Conservation (phyloP, 2,888 invertebrate species). For the Macroteleia sp. region DNA sequence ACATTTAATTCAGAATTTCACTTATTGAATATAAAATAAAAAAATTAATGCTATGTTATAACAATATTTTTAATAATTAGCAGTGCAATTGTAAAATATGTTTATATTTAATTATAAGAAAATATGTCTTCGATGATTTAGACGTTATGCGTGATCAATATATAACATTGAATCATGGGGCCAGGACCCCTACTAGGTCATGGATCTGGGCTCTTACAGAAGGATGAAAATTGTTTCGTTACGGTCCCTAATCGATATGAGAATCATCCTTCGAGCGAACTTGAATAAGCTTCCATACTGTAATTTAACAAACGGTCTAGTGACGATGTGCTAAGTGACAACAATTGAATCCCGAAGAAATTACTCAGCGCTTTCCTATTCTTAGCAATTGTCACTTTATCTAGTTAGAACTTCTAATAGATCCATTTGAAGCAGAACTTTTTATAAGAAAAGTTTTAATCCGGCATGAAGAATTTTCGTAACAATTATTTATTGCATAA, state of each 20-base stretch:
- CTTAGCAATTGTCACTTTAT: conserved; percentile 27
- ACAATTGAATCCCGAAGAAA: conserved; percentile 40
- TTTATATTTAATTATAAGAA: too few relatives aligned
- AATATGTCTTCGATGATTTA: too few relatives aligned
- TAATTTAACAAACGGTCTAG: conserved; percentile 44
- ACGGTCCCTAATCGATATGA: conserved; percentile 71
- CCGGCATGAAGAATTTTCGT: not conserved
- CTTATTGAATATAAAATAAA: too few relatives aligned
- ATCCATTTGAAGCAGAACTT: conserved; percentile 5
- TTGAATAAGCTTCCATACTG: conserved; percentile 44
- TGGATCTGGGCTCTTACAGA: conserved; percentile 59
- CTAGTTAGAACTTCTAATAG: conserved; percentile 1
- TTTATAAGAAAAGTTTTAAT: too few relatives aligned
- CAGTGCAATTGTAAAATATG: too few relatives aligned
- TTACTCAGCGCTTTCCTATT: conserved; percentile 43
- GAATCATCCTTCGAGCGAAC: conserved; percentile 22
- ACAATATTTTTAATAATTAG: too few relatives aligned
- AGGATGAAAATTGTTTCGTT: conserved; percentile 75
- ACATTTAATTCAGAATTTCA: too few relatives aligned
- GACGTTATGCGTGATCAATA: too few relatives aligned
- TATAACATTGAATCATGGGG: conserved; percentile 28
- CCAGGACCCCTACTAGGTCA: conserved; percentile 46
- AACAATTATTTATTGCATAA: too few relatives aligned
- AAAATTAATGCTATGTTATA: too few relatives aligned
- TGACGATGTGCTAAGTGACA: conserved; percentile 54